Evolutionary conservation across 2,888 invertebrate species (phyloP).

Genomic region (Eledona agricola): DNA sequence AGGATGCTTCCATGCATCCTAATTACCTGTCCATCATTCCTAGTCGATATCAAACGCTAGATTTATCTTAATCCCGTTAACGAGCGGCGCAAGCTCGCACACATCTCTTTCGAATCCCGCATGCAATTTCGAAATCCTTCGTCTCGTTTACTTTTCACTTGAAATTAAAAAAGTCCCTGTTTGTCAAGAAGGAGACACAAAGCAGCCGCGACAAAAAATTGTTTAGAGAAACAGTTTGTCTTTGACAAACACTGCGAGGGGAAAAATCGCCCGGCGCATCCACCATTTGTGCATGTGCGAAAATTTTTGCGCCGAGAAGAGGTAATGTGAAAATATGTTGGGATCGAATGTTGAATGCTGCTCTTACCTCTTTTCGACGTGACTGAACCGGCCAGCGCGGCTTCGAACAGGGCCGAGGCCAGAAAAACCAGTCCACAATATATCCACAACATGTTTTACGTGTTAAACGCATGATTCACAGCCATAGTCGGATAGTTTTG

Average conservation of each 20-base stretch:
- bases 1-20: slow-evolving; percentile 16
- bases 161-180: slow-evolving; percentile 24
- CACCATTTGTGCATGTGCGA: slow-evolving; percentile 17
- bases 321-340: slow-evolving; percentile 1
- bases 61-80: no score
- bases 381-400: slow-evolving; percentile 51
- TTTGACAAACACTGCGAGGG: slow-evolving; percentile 4
- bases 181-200: slow-evolving; percentile 10
- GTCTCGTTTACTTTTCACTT: slow-evolving; percentile 12
- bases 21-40: slow-evolving; percentile 14
- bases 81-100: no score
- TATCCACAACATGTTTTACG: slow-evolving; percentile 61
- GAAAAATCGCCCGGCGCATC: slow-evolving; percentile 23
- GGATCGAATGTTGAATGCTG: neutral
- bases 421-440: slow-evolving; percentile 58
- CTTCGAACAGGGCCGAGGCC: slow-evolving; percentile 54
- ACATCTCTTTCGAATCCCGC: no score
- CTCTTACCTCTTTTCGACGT: slow-evolving; percentile 60
- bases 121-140: no score
- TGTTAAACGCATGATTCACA: slow-evolving; percentile 60
- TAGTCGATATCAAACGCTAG: neutral
- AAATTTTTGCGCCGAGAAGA: slow-evolving; percentile 1
- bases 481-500: slow-evolving; percentile 54
- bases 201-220: slow-evolving; percentile 10
- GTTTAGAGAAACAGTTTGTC: no score